Percentiles rank a stretch among this genome's conserved stretches.
These are phyloP conservation scores for Chromoteleia sp. DNA, from an alignment of 2,888 invertebrate genomes.

Conservation along the genomic window DNA sequence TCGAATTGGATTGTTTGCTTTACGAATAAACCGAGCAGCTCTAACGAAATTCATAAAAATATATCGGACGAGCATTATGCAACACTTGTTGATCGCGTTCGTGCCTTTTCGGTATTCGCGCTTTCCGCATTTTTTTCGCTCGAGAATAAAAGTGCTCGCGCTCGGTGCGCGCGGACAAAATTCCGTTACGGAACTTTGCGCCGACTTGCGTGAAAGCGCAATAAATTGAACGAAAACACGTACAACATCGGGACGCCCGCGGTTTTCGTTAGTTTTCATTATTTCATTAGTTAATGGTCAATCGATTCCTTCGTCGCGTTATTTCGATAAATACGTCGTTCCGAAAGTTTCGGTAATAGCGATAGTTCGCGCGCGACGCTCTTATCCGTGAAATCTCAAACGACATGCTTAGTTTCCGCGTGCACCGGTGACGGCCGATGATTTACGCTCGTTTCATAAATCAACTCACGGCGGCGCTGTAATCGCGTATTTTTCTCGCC, in stretches of 20 bases:
- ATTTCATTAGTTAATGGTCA: no score
- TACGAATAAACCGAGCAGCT: slow-evolving; percentile 14
- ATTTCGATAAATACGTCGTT: no score
- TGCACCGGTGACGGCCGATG: slow-evolving; percentile 7
- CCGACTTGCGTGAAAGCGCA: slow-evolving; percentile 29
- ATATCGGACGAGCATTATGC: slow-evolving; percentile 44
- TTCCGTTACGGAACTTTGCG: slow-evolving; percentile 20
- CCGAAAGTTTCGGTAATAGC: no score
- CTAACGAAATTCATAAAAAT: slow-evolving; percentile 48
- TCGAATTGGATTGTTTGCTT: slow-evolving; percentile 32
- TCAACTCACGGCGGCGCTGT: slow-evolving; percentile 23
- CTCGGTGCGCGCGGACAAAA: slow-evolving; percentile 1
- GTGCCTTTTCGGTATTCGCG: slow-evolving; percentile 37
- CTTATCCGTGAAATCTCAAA: neutral
- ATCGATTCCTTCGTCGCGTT: no score
- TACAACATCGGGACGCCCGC: neutral
- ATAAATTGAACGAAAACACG: slow-evolving; percentile 15
- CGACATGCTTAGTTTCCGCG: neutral
- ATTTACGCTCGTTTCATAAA: slow-evolving; percentile 43
- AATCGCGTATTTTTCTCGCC: slow-evolving; percentile 44
- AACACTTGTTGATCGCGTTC: slow-evolving; percentile 61
- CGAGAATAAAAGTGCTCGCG: slow-evolving; percentile 23
- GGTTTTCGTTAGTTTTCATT: no score
- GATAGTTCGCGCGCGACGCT: neutral
- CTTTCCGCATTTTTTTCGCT: slow-evolving; percentile 35